Base-by-base conservation (phyloP, 1,140 invertebrate genomes). In the Aradophagus sp. region DNA sequence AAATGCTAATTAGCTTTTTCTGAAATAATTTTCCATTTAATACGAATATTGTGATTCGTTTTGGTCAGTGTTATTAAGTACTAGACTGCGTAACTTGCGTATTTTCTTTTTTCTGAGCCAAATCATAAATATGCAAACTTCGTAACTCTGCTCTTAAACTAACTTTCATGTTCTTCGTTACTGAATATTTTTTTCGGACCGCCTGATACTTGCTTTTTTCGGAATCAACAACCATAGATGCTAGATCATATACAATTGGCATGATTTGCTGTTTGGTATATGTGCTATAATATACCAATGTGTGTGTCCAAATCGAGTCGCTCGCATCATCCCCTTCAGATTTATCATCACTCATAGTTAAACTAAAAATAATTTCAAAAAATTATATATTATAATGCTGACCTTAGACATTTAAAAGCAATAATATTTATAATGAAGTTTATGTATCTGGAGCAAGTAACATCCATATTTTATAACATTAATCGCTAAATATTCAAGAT, bases 111-210 rank as follows among this genome's bases (percentile, higher is more conserved):
- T 47, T 61, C 53, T 73, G 63, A 12, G 82, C 81, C 36, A 87
- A 55, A 5, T 77, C 67, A 15, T 74, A 16, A 11, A 88, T 77
- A 17, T 75, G 72, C 2, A 77, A 70, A 10, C 85, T 83, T 69
- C 85, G 88, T 7, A 91, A 75, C 70, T 91, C 89, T 0, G 88
- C 81, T 11, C 89, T 83, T 27, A 83, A 72, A 12, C 90, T 88
- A 7, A 91, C 88, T 76, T 88, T 90, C 69, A 89, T 89, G 70
- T 89, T 82, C 36, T 89, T 89, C 0, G 80, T 55, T 27, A 86
- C 84, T 15, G 83, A 77, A 72, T 91, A 91, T 78, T 91, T 91
- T 56, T 87, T 89, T 38, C 87, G 87, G 1, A 91, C 88, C 2
- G 89, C 87, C 61, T 89, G 88, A 59, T 88, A 87, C 66, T 89